phyloP scores from a whole-genome alignment of 2,888 invertebrate genomes.

The Herminia tarsipennalis region DNA sequence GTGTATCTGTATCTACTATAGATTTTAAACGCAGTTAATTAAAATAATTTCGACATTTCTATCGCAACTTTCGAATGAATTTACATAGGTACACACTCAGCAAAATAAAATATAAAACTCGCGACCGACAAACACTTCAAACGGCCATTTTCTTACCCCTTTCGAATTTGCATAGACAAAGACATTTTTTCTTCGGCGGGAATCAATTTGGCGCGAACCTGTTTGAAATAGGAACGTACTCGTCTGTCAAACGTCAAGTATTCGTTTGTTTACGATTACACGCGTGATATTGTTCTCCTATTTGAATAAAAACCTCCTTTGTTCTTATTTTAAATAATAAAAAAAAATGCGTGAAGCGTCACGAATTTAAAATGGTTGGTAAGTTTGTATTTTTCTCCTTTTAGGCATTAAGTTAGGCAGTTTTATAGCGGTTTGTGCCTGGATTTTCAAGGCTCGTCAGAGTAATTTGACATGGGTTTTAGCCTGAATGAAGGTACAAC shows the following conservation, averaged over 20 bases:
- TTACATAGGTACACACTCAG: too few relatives aligned
- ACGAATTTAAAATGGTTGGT: slow-evolving; percentile 5
- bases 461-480: slow-evolving; percentile 9
- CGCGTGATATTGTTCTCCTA: slow-evolving; percentile 17
- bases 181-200: slow-evolving; percentile 25
- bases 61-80: too few relatives aligned
- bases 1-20: too few relatives aligned
- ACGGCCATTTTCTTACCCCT: neutral
- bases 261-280: slow-evolving; percentile 26
- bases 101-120: too few relatives aligned
- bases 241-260: slow-evolving; percentile 34
- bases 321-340: neutral
- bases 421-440: neutral
- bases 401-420: neutral
- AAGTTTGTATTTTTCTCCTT: slow-evolving; percentile 1
- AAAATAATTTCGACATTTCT: too few relatives aligned
- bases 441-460: slow-evolving; percentile 3
- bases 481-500: slow-evolving; percentile 1
- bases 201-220: slow-evolving; percentile 28
- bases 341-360: slow-evolving; percentile 4
- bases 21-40: too few relatives aligned
- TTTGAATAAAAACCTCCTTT: slow-evolving; percentile 15
- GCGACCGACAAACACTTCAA: neutral
- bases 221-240: slow-evolving; percentile 41
- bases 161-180: slow-evolving; percentile 10